A percentile compares a stretch with the other conserved stretches of the same genome.
These are phyloP conservation scores for Eucidaris tribuloides DNA, from an alignment of 35 echinoderm and acorn worm species.

Conservation along the genomic window DNA sequence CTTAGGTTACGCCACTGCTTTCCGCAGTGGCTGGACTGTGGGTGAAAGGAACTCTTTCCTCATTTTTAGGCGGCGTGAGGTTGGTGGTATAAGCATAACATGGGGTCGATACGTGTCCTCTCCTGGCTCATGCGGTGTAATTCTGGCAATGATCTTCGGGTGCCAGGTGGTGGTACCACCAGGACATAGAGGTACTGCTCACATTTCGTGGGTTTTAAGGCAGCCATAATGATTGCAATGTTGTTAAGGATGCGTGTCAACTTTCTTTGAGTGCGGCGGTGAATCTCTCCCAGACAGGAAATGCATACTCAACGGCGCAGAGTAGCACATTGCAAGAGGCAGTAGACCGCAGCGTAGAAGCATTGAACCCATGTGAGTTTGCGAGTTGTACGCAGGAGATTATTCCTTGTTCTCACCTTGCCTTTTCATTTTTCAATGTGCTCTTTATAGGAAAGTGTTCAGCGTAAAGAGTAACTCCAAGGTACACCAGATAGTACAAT, in stretches of 20 bases:
- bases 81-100: background rate
- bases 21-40: background rate
- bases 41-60: slow-evolving; percentile 20
- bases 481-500: too few relatives aligned
- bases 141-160: background rate
- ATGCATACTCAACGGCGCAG: background rate
- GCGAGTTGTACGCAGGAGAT: background rate
- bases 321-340: slow-evolving; percentile 5
- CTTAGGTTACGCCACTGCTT: background rate
- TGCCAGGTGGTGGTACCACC: background rate
- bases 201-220: slow-evolving; percentile 4
- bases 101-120: background rate
- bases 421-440: slow-evolving; percentile 20
- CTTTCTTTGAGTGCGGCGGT: slow-evolving; percentile 11
- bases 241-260: background rate
- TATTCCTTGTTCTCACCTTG: slow-evolving; percentile 10
- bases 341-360: background rate
- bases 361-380: slow-evolving; percentile 2
- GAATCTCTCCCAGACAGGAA: slow-evolving; percentile 3
- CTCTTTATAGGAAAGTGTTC: slow-evolving; percentile 16
- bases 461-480: too few relatives aligned
- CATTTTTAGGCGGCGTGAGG: background rate
- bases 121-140: background rate
- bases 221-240: background rate
- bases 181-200: background rate